Base-by-base conservation (phyloP, 2,113 vertebrate species). In the Zosterops borbonicus region DNA sequence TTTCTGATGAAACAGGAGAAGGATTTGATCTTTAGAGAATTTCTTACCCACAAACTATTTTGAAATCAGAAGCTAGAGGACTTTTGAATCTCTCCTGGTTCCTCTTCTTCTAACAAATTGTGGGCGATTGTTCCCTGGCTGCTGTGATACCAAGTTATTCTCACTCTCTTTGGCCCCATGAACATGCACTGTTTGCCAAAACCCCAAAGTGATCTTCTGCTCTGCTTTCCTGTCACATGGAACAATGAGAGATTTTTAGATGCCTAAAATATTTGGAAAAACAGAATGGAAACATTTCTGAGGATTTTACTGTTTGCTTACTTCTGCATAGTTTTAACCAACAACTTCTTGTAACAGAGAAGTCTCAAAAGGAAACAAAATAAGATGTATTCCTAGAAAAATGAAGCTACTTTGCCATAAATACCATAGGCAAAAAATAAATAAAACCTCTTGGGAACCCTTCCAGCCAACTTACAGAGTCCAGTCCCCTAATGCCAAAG, bases 361-460 rank as follows among this genome's bases (percentile, higher is more conserved):
- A 58, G 16, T 37, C 59, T 74, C 64, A 33, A 52, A 94, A 92
- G 42, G 27, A 94, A 95, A 83, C 1, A 5, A 91, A 95, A 63
- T 68, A 90, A 92, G 49, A 83, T 1, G 0, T 11, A 81, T 80
- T 85, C 55, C 78, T 81, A 75, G 88, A 94, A 91, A 91, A 85
- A 60, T 58, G 37, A 89, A 93, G 71, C 52, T 86, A 42, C 60
- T 75, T 91, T 75, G 49, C 31, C 56, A 68, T 83, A 89, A 94
- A 90, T 78, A 90, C 59, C 27, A 82, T 14, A 67, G 44, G 29
- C 53, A 92, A 93, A 90, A 89, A 93, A 59, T 42, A 90, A 92
- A 80, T 39, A 80, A 83, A 92, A 83, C 25, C 35, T 74, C 71
- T 70, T 35, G 27, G 39, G 67, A 70, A 81, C 24, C 37, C 12